phyloP scores from a whole-genome alignment of 2,888 invertebrate species.

The Eupithecia abbreviata region DNA sequence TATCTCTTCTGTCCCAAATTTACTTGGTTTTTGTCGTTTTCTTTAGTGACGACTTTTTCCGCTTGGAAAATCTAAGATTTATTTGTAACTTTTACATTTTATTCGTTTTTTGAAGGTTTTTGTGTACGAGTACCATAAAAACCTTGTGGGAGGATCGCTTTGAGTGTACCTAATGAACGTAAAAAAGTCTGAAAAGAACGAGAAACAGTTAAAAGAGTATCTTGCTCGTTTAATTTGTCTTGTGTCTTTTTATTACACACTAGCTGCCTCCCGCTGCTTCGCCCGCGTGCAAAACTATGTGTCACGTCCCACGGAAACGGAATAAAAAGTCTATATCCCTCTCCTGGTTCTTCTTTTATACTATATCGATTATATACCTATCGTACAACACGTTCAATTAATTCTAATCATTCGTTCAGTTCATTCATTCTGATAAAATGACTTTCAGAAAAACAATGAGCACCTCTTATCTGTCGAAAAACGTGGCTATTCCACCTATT shows the following conservation, averaged over 20 bases:
- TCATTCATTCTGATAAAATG: slow-evolving; percentile 15
- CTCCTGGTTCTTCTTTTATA: too few species aligned
- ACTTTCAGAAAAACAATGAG: slow-evolving; percentile 35
- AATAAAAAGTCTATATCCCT: too few species aligned
- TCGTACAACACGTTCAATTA: background rate
- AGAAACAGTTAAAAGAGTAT: background rate
- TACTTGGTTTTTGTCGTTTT: slow-evolving; percentile 36
- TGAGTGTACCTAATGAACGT: slow-evolving; percentile 16
- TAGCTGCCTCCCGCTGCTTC: too few species aligned
- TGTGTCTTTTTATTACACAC: background rate
- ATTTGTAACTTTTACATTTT: slow-evolving; percentile 23
- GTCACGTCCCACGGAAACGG: too few species aligned
- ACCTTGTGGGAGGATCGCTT: slow-evolving; percentile 5
- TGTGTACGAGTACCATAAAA: slow-evolving; percentile 8
- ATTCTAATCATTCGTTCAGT: background rate
- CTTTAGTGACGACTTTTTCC: slow-evolving; percentile 36
- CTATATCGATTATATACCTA: background rate
- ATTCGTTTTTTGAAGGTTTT: slow-evolving; percentile 14
- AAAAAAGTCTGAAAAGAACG: slow-evolving; percentile 4
- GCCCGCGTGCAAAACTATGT: too few species aligned
- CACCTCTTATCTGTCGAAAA: slow-evolving; percentile 36
- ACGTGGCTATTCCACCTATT: slow-evolving; percentile 44
- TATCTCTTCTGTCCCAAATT: slow-evolving; percentile 41
- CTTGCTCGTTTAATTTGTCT: background rate
- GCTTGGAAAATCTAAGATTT: slow-evolving; percentile 29